These are phyloP conservation scores for Pogonophryne albipinna DNA, from an alignment of 2,797 vertebrate species.

Conservation along the genomic window DNA sequence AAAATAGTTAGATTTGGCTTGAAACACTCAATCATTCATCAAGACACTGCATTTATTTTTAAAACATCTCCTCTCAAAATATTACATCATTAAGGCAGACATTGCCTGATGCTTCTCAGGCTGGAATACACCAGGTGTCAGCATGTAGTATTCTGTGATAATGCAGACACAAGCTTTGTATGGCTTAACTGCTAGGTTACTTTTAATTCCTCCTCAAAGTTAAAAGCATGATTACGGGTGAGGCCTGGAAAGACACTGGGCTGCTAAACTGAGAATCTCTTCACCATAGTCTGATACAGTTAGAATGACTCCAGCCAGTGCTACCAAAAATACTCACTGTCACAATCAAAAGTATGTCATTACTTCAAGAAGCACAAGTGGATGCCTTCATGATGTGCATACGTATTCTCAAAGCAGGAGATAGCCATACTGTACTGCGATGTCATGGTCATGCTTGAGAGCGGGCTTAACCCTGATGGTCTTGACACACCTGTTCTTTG, in stretches of 20 bases:
- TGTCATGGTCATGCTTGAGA: background rate
- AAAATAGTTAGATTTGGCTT: slow-evolving; percentile 44
- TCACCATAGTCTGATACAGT: background rate
- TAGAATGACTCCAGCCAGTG: background rate
- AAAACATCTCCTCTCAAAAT: background rate
- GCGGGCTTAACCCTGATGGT: background rate
- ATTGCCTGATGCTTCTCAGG: background rate
- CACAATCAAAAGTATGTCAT: background rate
- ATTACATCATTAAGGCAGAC: slow-evolving; percentile 11
- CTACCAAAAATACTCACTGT: background rate
- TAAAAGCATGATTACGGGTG: background rate
- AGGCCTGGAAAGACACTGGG: background rate
- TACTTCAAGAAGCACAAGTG: background rate
- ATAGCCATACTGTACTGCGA: background rate
- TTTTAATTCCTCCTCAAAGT: background rate
- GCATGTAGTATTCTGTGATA: background rate
- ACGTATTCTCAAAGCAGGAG: background rate
- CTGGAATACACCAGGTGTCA: background rate
- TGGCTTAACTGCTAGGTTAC: background rate
- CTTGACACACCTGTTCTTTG: background rate
- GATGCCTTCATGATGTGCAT: background rate
- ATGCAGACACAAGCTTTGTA: background rate
- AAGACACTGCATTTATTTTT: background rate
- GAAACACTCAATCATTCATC: slow-evolving; percentile 14
- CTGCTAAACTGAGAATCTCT: background rate